phyloP scores from a whole-genome alignment of 1,140 invertebrate genomes.

The Argopecten irradians region DNA sequence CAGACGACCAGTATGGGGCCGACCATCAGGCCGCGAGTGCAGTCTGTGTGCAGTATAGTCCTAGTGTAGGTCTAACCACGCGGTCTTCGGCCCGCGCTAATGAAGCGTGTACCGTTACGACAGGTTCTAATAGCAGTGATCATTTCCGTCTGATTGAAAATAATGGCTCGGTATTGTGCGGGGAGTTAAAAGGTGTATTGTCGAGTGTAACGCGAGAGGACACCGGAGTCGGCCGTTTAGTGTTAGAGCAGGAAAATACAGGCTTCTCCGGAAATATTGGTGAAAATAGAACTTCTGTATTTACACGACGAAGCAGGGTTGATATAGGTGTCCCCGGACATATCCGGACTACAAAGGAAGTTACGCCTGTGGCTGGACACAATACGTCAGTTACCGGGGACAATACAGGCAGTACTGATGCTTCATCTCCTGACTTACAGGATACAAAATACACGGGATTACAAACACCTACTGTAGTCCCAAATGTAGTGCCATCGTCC shows the following conservation, averaged over 20 bases:
- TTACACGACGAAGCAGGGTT: not conserved
- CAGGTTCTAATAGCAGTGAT: conserved; percentile 7
- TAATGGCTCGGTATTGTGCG: not conserved
- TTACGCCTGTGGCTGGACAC: not conserved
- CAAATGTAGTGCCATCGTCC: not conserved
- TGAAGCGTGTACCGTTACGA: conserved; percentile 14
- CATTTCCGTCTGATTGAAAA: conserved; percentile 10
- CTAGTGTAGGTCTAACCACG: not conserved
- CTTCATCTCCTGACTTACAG: not conserved
- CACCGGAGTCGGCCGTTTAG: not conserved
- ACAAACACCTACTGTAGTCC: not conserved
- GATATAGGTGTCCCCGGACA: not conserved
- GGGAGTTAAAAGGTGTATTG: conserved; percentile 21
- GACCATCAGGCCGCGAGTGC: not conserved
- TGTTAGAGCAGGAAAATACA: not conserved
- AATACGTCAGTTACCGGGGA: not conserved
- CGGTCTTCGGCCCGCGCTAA: not conserved
- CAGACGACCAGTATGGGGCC: not conserved
- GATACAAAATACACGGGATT: not conserved
- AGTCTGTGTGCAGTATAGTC: not conserved
- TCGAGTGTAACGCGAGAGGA: not conserved
- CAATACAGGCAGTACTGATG: not conserved
- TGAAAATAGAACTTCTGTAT: not conserved
- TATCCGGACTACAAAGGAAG: not conserved
- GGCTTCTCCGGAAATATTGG: not conserved